Evolutionary conservation across 2,113 vertebrate species (phyloP), one percentile per base, ranked within the genome.

Genomic region (Psittacus erithacus): DNA sequence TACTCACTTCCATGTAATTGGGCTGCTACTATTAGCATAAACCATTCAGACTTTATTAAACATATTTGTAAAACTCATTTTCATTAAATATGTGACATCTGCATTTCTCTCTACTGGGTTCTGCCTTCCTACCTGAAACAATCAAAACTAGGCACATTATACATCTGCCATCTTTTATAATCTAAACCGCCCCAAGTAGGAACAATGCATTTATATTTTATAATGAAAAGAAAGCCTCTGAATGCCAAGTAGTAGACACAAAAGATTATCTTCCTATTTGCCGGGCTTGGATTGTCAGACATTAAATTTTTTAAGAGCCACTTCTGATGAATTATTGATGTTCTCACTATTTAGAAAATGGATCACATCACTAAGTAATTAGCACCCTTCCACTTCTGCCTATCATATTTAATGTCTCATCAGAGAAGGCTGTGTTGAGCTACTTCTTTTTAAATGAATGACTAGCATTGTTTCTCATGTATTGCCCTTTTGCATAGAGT

Each of bases 281-380:
- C 94, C 62, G 92, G 87, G 59, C 90, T 88, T 84, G 17, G 49
- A 78, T 95, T 98, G 97, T 95, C 92, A 98, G 95, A 92, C 94
- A 91, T 91, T 97, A 98, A 97, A 96, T 97, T 97, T 97, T 98
- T 98, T 94, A 98, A 95, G 95, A 97, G 91, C 95, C 96, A 92
- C 95, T 97, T 97, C 96, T 92, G 92, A 96, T 98, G 96, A 98
- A 98, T 98, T 98, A 98, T 98, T 98, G 96, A 98, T 97, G 94
- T 89, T 96, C 88, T 95, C 74, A 49, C 97, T 97, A 97, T 97
- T 98, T 98, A 95, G 97, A 97, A 98, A 98, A 97, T 97, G 97
- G 97, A 96, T 97, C 96, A 88, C 93, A 97, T 97, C 96, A 96
- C 96, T 95, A n/a, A 94, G 95, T 97, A 98, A 98, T 98, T 98